Conservation (phyloP, 1,140 invertebrate species). For the Lepidurus packardi region DNA sequence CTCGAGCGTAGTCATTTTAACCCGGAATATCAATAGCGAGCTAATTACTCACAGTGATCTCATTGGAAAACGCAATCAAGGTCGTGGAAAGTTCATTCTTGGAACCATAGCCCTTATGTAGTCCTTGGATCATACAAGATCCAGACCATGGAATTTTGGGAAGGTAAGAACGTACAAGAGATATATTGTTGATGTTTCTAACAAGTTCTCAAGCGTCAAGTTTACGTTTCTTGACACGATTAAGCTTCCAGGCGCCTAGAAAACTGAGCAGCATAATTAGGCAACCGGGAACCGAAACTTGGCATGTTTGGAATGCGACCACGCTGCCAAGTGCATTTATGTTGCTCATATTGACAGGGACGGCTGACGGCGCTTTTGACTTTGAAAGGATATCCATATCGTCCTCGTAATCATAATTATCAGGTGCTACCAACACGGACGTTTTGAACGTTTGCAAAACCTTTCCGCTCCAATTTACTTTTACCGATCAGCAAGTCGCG, state of each 20-base stretch:
- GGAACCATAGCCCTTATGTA: neutral
- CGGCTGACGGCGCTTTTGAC: constrained; percentile 7
- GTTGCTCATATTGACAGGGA: neutral
- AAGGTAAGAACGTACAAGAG: neutral
- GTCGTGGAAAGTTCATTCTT: neutral
- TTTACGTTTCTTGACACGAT: neutral
- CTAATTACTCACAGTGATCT: neutral
- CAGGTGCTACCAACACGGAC: neutral
- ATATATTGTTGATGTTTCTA: neutral
- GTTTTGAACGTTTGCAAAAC: neutral
- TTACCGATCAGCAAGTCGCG: neutral
- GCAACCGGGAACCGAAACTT: constrained; percentile 1
- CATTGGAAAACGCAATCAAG: neutral
- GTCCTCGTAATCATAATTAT: neutral
- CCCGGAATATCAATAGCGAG: too few species aligned
- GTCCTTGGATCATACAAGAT: neutral
- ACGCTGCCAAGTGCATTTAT: constrained; percentile 18
- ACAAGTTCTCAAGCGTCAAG: constrained; percentile 7
- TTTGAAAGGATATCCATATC: neutral
- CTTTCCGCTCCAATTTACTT: neutral
- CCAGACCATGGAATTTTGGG: neutral
- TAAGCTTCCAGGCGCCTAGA: neutral
- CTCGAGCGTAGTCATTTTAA: too few species aligned
- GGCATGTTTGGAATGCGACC: constrained; percentile 5
- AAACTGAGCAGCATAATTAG: constrained; percentile 22